A percentile compares a stretch with the other conserved stretches of the same genome.
Conservation (phyloP, 2,113 vertebrate species). For the Alethe castanea region DNA sequence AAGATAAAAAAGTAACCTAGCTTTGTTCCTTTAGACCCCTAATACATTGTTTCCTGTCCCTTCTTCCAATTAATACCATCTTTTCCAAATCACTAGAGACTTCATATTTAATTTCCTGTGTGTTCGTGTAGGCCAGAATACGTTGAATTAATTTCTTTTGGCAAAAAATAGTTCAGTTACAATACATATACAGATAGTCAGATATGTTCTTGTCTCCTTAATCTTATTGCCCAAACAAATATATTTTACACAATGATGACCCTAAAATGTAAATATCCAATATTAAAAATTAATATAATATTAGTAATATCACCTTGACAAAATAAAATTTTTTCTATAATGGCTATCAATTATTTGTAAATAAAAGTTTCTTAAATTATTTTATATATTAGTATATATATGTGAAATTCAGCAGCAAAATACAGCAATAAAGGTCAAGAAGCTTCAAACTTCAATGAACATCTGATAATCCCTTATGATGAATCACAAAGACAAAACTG, state of each 20-base stretch:
- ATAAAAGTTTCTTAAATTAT: background rate
- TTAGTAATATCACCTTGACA: background rate
- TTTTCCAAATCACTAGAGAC: constrained; percentile 10
- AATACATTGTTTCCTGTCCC: background rate
- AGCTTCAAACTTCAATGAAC: background rate
- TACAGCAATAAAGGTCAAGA: background rate
- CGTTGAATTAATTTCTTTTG: background rate
- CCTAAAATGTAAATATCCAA: background rate
- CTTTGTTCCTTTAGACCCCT: background rate
- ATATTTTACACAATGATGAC: background rate
- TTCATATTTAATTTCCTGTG: constrained; percentile 25
- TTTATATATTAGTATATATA: background rate
- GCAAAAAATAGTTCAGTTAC: background rate
- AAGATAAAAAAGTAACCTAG: constrained; percentile 53
- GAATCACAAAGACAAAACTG: background rate
- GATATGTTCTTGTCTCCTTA: background rate
- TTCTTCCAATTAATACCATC: background rate
- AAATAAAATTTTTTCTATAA: background rate
- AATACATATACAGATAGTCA: background rate
- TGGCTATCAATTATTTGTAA: background rate
- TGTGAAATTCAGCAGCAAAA: background rate
- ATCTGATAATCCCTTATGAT: background rate
- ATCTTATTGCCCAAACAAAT: background rate
- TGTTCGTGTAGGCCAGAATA: background rate
- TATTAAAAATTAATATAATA: background rate